Evolutionary conservation across 2,113 vertebrate species (phyloP).

Genomic region (Spermophilus dauricus): DNA sequence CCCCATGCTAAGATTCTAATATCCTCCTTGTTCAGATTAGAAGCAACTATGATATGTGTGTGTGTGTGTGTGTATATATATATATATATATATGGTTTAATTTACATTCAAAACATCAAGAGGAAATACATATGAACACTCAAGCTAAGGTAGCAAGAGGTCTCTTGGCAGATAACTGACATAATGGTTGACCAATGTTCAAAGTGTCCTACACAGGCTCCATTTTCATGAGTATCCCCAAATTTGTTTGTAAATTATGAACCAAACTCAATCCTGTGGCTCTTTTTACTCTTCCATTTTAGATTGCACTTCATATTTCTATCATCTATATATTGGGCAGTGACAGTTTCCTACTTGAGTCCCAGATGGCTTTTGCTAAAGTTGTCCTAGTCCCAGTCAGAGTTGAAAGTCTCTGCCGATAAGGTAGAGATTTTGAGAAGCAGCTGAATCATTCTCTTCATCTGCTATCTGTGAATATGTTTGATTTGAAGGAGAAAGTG

Average conservation of each 20-base stretch:
- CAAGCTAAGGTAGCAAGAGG: not conserved
- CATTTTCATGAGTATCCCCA: slow-evolving; percentile 2
- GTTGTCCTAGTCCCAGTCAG: slow-evolving; percentile 6
- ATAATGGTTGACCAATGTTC: not conserved
- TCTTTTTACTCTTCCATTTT: slow-evolving; percentile 11
- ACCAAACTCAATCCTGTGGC: not conserved
- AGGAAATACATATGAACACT: not conserved
- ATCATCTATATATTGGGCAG: not conserved
- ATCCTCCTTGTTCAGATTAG: not conserved
- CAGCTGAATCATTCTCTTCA: slow-evolving; percentile 19
- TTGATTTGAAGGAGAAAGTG: slow-evolving; percentile 4
- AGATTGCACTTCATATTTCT: slow-evolving; percentile 9
- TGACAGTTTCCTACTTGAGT: slow-evolving; percentile 45
- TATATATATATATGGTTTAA: too few species aligned
- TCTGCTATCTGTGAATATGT: slow-evolving; percentile 30
- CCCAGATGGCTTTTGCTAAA: slow-evolving; percentile 53
- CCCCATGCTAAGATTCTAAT: not conserved
- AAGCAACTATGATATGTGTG: not conserved
- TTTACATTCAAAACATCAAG: not conserved
- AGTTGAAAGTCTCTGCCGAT: slow-evolving; percentile 50
- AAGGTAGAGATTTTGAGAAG: slow-evolving; percentile 36
- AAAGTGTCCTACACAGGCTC: not conserved
- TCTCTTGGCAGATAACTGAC: slow-evolving; percentile 5
- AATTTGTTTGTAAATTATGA: slow-evolving; percentile 40
- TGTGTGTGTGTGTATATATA: too few species aligned